Percentiles rank a stretch among this genome's conserved stretches.
These are phyloP conservation scores for Periophthalmus magnuspinnatus DNA, from an alignment of 2,797 vertebrate species.

Conservation along the genomic window DNA sequence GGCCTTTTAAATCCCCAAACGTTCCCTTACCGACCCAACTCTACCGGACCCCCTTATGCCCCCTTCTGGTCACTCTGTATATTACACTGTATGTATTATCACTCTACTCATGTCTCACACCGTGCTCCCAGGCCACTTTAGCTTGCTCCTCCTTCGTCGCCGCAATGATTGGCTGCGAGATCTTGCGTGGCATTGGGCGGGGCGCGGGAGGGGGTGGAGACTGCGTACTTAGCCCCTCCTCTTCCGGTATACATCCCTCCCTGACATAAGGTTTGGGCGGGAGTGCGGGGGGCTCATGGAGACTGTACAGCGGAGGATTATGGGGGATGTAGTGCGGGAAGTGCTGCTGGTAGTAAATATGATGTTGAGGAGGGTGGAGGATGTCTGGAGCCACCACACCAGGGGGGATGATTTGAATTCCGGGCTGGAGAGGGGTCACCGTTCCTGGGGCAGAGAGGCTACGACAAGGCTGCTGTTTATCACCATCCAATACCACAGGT, in stretches of 20 bases:
- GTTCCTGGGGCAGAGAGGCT: constrained; percentile 87
- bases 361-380: constrained; percentile 24
- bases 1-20: neutral
- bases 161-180: constrained; percentile 80
- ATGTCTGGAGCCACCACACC: constrained; percentile 19
- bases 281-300: constrained; percentile 79
- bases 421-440: constrained; percentile 76
- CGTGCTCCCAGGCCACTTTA: constrained; percentile 88
- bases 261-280: constrained; percentile 88
- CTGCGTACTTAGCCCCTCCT: constrained; percentile 64
- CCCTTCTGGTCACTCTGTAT: neutral
- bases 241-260: constrained; percentile 81
- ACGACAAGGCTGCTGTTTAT: constrained; percentile 83
- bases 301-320: constrained; percentile 77
- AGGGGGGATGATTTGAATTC: constrained; percentile 23
- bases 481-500: constrained; percentile 61
- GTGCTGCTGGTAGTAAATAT: constrained; percentile 48
- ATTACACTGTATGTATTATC: neutral
- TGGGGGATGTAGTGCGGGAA: constrained; percentile 70
- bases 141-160: constrained; percentile 85
- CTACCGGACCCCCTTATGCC: neutral
- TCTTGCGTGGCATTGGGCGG: constrained; percentile 79
- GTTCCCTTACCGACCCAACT: neutral
- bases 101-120: constrained; percentile 78
- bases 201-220: constrained; percentile 53